Evolutionary conservation across 2,797 vertebrate genomes (phyloP).

Genomic region (Sparus aurata): DNA sequence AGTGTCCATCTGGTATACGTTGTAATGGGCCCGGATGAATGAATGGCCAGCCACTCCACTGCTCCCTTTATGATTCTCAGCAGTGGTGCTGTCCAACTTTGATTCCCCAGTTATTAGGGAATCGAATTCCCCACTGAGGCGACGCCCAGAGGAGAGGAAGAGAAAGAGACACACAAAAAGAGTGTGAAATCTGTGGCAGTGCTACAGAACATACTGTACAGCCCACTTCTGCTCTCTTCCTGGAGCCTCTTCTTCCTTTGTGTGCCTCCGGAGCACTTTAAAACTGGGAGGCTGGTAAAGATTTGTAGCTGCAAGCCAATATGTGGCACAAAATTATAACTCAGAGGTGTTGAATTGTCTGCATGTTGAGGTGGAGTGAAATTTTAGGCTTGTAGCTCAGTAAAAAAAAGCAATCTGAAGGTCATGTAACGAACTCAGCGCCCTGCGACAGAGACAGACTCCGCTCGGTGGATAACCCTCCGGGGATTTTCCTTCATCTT

Average conservation of each 20-base stretch:
- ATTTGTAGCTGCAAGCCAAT: conserved; percentile 12
- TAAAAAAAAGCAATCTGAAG: conserved; percentile 44
- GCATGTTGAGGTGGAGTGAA: background rate
- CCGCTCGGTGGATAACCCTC: conserved; percentile 51
- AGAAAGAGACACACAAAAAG: conserved; percentile 80
- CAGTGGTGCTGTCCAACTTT: conserved; percentile 84
- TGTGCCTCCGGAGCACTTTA: conserved; percentile 45
- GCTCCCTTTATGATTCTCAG: conserved; percentile 82
- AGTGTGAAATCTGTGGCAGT: conserved; percentile 80
- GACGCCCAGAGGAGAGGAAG: conserved; percentile 77
- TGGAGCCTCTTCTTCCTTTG: conserved; percentile 70
- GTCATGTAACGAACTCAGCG: conserved; percentile 45
- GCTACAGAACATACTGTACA: conserved; percentile 75
- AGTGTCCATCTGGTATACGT: conserved; percentile 82
- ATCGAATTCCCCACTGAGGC: conserved; percentile 79
- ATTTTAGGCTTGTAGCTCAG: conserved; percentile 7
- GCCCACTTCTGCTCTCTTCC: conserved; percentile 79
- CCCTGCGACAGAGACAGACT: conserved; percentile 40
- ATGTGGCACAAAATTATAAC: background rate
- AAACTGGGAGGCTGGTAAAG: conserved; percentile 17
- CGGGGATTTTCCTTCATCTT: conserved; percentile 74
- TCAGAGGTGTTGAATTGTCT: background rate
- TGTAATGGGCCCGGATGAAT: conserved; percentile 77
- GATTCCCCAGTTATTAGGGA: conserved; percentile 86
- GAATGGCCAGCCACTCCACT: conserved; percentile 80